Base-by-base conservation (phyloP, 30 jellyfish, hydroid and myxozoan species). In the Chrysaora quinquecirrha region DNA sequence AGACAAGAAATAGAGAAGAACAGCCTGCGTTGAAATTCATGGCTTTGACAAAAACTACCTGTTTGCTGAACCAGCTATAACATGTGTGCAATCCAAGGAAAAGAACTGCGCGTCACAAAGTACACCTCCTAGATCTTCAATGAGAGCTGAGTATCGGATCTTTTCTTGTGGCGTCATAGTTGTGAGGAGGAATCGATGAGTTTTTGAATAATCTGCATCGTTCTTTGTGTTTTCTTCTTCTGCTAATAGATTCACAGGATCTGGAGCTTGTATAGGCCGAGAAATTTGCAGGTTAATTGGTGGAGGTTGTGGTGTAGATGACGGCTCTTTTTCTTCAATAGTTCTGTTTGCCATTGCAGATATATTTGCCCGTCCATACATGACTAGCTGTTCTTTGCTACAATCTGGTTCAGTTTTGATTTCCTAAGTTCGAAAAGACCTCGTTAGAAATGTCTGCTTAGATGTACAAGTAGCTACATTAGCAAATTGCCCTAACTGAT, bases 141-240 rank as follows among this genome's bases (percentile, higher is more conserved):
- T 84, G 67, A 95, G 35, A 7, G 97, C 98, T 0, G 96, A 87
- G 67, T 95, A 95, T 34, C 80, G 88, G 19, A 84, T 87, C 64
- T 95, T 95, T 72, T 95, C 99, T 73, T 95, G 97, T 0, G 92
- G 94, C 10, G 96, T 62, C 95, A 95, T 77, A 22, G 96, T 90
- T 27, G 99, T 83, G 0, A 95, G 84, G 12, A 95, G 86, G 58
- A 91, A 91, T 33, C 83, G 69, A 49, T 75, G 73, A 9, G 75
- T 21, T 33, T 61, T 35, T 1, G 49, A 30, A 1, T 24, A 35
- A 28, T 18, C 78, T 33, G 64, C 12, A 30, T 69, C 66, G 7
- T 64, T 31, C 21, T 33, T 64, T 10, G 43, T 76, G 3, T 20
- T 35, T 33, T 83, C 93, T 22, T 76, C 90, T 11, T 83, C 89